phyloP scores from a whole-genome alignment of 2,888 invertebrate genomes.

The Cheilosia grossa region DNA sequence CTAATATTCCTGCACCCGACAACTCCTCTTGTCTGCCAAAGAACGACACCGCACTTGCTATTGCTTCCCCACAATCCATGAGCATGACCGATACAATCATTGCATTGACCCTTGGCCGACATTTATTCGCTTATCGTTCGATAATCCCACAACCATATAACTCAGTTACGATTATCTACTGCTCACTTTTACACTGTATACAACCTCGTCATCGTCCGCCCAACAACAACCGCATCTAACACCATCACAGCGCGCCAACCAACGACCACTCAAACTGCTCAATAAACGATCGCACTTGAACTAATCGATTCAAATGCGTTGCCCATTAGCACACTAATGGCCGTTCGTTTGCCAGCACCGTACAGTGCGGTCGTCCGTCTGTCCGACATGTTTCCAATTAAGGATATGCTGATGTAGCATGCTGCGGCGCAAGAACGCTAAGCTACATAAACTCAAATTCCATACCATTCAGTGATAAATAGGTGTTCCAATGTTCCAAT shows the following conservation, averaged over 20 bases:
- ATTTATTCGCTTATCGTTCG: constrained; percentile 45
- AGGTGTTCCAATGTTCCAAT: constrained; percentile 46
- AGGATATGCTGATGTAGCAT: constrained; percentile 46
- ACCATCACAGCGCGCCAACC: constrained; percentile 11
- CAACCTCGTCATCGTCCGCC: constrained; percentile 36
- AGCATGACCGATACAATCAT: constrained; percentile 56
- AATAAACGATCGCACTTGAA: constrained; percentile 71
- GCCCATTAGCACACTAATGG: constrained; percentile 68
- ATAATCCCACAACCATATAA: constrained; percentile 60
- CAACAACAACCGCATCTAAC: constrained; percentile 32
- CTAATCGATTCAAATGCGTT: constrained; percentile 74
- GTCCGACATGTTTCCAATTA: constrained; percentile 67
- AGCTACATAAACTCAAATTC: constrained; percentile 48
- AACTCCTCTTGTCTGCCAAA: constrained; percentile 11
- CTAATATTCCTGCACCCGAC: background rate
- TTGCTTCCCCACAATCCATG: constrained; percentile 3
- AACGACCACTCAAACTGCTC: constrained; percentile 58
- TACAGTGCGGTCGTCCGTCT: background rate
- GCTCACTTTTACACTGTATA: constrained; percentile 21
- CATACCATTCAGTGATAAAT: constrained; percentile 59
- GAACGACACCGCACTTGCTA: constrained; percentile 21
- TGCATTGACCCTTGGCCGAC: constrained; percentile 58
- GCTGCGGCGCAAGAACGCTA: constrained; percentile 4
- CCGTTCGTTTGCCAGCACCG: constrained; percentile 43
- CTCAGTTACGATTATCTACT: constrained; percentile 41